Conservation (phyloP, 2,888 invertebrate species). For the Epsilonema sp. region DNA sequence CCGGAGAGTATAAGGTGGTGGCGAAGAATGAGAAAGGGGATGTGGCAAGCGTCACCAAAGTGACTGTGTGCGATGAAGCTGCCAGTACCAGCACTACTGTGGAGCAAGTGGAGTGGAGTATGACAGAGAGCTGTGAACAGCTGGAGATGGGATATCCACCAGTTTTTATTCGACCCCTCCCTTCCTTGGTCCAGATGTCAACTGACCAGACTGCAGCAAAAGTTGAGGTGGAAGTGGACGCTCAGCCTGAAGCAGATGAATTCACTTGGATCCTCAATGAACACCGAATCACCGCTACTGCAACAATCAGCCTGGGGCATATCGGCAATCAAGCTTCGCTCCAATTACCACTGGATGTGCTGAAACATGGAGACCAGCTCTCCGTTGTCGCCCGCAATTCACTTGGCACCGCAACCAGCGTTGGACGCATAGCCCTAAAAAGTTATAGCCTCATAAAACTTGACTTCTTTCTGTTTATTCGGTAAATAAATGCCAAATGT, state of each 20-base stretch:
- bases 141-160: no score
- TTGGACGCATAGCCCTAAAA: neutral
- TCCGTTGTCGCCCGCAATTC: neutral
- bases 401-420: neutral
- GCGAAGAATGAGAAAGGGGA: constrained; percentile 74
- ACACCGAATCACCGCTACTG: constrained; percentile 29
- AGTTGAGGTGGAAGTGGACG: constrained; percentile 11
- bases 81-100: no score
- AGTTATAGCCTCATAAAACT: neutral
- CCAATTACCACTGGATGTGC: neutral
- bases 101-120: no score
- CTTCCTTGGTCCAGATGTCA: constrained; percentile 39
- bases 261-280: constrained; percentile 60
- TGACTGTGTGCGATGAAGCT: no score
- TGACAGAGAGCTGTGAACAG: no score
- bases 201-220: neutral
- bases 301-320: constrained; percentile 1
- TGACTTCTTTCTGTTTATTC: neutral
- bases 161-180: constrained; percentile 47
- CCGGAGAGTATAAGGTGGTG: no score
- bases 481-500: neutral
- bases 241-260: constrained; percentile 43
- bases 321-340: neutral
- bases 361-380: constrained; percentile 39
- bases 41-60: neutral